Conservation (phyloP, 2,113 vertebrate genomes). For the Dasypus novemcinctus region DNA sequence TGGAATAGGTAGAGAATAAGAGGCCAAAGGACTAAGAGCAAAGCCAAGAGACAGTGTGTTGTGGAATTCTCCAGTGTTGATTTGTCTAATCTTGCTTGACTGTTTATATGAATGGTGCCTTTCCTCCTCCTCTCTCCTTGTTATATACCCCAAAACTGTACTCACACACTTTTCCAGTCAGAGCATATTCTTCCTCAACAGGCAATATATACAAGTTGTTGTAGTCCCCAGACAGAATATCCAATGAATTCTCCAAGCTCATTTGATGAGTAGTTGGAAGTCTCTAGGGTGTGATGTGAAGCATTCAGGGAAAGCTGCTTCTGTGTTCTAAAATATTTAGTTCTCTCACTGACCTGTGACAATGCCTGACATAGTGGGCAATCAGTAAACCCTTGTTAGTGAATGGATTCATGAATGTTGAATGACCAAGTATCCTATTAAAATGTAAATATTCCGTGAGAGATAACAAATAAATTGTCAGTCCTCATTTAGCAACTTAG, state of each 20-base stretch:
- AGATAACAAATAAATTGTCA: slow-evolving; percentile 44
- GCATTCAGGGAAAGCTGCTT: slow-evolving; percentile 17
- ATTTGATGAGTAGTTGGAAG: neutral
- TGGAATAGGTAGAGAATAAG: neutral
- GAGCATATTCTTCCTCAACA: neutral
- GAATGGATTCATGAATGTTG: slow-evolving; percentile 43
- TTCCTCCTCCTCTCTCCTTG: neutral
- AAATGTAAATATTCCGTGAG: slow-evolving; percentile 63
- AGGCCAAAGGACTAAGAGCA: neutral
- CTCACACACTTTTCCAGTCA: slow-evolving; percentile 17
- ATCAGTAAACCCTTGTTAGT: slow-evolving; percentile 27
- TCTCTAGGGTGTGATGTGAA: slow-evolving; percentile 17
- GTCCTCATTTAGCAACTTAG: neutral
- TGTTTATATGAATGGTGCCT: neutral
- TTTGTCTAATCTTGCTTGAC: neutral
- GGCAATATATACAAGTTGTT: slow-evolving; percentile 23
- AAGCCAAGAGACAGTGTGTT: neutral
- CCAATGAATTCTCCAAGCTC: neutral
- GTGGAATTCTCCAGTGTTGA: neutral
- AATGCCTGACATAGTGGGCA: neutral
- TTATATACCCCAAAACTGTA: neutral
- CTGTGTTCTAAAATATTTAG: slow-evolving; percentile 15
- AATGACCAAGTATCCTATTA: slow-evolving; percentile 61
- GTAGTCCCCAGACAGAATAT: neutral
- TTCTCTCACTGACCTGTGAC: slow-evolving; percentile 15